Conservation (phyloP, 2,888 invertebrate species). For the Diogma glabrata region DNA sequence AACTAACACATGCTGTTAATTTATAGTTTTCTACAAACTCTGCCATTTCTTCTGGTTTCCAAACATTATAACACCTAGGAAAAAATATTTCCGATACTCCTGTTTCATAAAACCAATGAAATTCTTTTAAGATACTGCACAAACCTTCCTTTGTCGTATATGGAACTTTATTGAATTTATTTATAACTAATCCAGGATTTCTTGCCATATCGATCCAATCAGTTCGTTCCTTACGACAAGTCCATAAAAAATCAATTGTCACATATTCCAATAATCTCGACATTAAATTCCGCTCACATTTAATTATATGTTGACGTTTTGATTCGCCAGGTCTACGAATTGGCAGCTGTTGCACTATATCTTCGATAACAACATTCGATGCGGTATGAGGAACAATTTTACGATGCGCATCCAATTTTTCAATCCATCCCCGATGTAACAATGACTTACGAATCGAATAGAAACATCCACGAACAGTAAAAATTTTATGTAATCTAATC, state of each 20-base stretch:
- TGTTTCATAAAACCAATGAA: slow-evolving; percentile 77
- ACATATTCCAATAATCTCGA: slow-evolving; percentile 67
- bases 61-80: slow-evolving; percentile 77
- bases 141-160: slow-evolving; percentile 91
- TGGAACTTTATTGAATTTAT: slow-evolving; percentile 72
- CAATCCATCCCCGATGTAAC: slow-evolving; percentile 55
- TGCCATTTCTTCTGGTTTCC: slow-evolving; percentile 67
- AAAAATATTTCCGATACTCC: slow-evolving; percentile 70
- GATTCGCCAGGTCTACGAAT: slow-evolving; percentile 34
- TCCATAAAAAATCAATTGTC: slow-evolving; percentile 83
- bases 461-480: slow-evolving; percentile 61
- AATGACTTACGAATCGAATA: slow-evolving; percentile 58
- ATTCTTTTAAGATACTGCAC: slow-evolving; percentile 63
- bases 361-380: slow-evolving; percentile 29
- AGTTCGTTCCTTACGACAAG: slow-evolving; percentile 65
- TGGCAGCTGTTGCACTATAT: slow-evolving; percentile 31
- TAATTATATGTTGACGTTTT: slow-evolving; percentile 44
- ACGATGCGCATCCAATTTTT: slow-evolving; percentile 34
- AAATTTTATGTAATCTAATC: slow-evolving; percentile 51
- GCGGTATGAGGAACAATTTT: slow-evolving; percentile 29
- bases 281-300: slow-evolving; percentile 57
- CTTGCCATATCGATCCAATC: slow-evolving; percentile 35
- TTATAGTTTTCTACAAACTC: slow-evolving; percentile 83
- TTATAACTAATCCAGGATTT: slow-evolving; percentile 54
- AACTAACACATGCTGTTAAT: slow-evolving; percentile 74